These are phyloP conservation scores for Leptestheria dahalacensis DNA, from an alignment of 1,140 invertebrate genomes.

Conservation along the genomic window DNA sequence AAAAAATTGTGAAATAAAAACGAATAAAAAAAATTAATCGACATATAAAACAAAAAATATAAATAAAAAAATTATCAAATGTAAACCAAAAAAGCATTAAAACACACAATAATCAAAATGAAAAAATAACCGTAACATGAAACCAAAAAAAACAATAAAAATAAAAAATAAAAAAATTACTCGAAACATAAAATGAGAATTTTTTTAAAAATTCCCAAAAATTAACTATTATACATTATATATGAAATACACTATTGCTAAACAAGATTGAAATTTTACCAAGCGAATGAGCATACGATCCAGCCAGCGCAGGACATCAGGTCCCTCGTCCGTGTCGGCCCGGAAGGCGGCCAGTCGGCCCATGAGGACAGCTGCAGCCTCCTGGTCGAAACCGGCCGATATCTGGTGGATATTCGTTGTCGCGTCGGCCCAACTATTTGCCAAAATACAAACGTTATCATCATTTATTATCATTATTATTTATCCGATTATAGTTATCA, in stretches of 20 bases:
- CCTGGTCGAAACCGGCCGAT: constrained; percentile 91
- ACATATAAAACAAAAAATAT: not conserved
- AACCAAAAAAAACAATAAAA: not conserved
- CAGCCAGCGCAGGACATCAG: constrained; percentile 94
- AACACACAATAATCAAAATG: too few relatives aligned
- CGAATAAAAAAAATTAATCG: too few relatives aligned
- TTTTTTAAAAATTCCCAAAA: constrained; percentile 10
- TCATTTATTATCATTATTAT: not conserved
- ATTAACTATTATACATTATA: constrained; percentile 1
- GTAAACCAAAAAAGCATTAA: too few relatives aligned
- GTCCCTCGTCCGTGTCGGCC: constrained; percentile 88
- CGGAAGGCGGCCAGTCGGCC: constrained; percentile 88
- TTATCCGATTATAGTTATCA: constrained; percentile 1
- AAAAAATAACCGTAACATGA: too few relatives aligned
- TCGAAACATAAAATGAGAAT: not conserved
- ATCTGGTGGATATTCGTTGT: constrained; percentile 38
- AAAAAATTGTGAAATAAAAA: too few relatives aligned
- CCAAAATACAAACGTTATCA: too few relatives aligned
- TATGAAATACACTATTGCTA: not conserved
- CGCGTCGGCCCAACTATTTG: constrained; percentile 37
- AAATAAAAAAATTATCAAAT: too few relatives aligned
- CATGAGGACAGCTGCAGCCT: constrained; percentile 93
- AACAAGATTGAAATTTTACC: too few relatives aligned
- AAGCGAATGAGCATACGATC: constrained; percentile 94
- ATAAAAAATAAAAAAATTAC: not conserved